phyloP scores from a whole-genome alignment of 2,797 vertebrate genomes.

The Enteromius fasciolatus region DNA sequence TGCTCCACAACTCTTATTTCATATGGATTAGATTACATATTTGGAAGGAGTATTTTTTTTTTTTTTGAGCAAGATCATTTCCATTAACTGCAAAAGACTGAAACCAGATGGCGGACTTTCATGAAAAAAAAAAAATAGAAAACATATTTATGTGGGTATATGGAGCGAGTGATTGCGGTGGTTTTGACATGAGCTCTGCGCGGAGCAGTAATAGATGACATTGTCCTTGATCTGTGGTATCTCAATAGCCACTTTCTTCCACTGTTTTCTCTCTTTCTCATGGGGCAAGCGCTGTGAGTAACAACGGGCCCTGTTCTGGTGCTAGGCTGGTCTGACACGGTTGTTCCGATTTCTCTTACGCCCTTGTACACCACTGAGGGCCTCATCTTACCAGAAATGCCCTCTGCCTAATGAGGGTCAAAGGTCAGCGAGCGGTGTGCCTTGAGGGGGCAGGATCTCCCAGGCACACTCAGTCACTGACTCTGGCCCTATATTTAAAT shows the following conservation, averaged over 20 bases:
- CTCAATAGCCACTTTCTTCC: constrained; percentile 64
- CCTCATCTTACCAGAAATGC: constrained; percentile 77
- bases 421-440: constrained; percentile 74
- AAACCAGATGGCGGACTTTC: constrained; percentile 68
- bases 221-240: constrained; percentile 65
- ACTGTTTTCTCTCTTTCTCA: neutral
- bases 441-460: constrained; percentile 76
- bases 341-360: constrained; percentile 44
- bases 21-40: constrained; percentile 66
- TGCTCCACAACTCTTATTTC: constrained; percentile 61
- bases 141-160: constrained; percentile 67
- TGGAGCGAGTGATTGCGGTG: constrained; percentile 60
- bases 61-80: constrained; percentile 59
- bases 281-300: constrained; percentile 14
- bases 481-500: constrained; percentile 82
- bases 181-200: constrained; percentile 59
- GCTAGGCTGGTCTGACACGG: constrained; percentile 10
- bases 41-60: constrained; percentile 62
- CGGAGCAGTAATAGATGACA: constrained; percentile 56
- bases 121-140: constrained; percentile 30
- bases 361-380: constrained; percentile 75
- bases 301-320: constrained; percentile 9
- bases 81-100: constrained; percentile 66
- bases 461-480: constrained; percentile 78
- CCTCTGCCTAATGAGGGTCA: constrained; percentile 80